Evolutionary conservation across 2,888 invertebrate genomes (phyloP).

Genomic region (Helleia helle): DNA sequence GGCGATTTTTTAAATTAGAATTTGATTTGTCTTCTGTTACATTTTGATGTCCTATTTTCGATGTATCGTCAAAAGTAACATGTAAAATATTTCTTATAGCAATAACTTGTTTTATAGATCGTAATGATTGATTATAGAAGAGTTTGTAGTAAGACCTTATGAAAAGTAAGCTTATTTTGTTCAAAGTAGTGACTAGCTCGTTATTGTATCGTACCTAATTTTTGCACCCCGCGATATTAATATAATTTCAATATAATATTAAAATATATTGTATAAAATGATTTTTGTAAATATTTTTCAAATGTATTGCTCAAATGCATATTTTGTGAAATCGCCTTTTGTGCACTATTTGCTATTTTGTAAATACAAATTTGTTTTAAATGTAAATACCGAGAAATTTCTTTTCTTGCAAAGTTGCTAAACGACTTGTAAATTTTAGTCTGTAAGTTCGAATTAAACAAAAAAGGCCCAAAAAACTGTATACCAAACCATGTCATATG

Average conservation of each 20-base stretch:
- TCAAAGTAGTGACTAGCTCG: slow-evolving; percentile 5
- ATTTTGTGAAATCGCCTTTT: slow-evolving; percentile 72
- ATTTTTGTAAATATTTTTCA: slow-evolving; percentile 66
- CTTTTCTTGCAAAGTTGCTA: slow-evolving; percentile 33
- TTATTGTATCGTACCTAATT: slow-evolving; percentile 13
- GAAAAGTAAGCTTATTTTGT: slow-evolving; percentile 6
- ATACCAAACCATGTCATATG: slow-evolving; percentile 52
- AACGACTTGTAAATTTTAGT: slow-evolving; percentile 33
- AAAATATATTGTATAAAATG: slow-evolving; percentile 38
- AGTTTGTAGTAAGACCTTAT: not conserved
- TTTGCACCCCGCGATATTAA: slow-evolving; percentile 23
- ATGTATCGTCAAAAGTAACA: slow-evolving; percentile 14
- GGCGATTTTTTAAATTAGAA: slow-evolving; percentile 18
- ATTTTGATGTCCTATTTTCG: slow-evolving; percentile 26
- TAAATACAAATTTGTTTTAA: slow-evolving; percentile 52
- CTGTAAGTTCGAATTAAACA: slow-evolving; percentile 46
- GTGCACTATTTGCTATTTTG: slow-evolving; percentile 70
- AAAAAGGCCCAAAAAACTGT: slow-evolving; percentile 61
- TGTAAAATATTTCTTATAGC: slow-evolving; percentile 29
- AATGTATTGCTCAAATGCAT: slow-evolving; percentile 72
- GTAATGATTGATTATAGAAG: slow-evolving; percentile 18
- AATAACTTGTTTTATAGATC: slow-evolving; percentile 27
- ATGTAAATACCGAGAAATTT: slow-evolving; percentile 48
- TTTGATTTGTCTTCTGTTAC: slow-evolving; percentile 21
- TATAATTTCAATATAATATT: slow-evolving; percentile 27